Evolutionary conservation across 1,140 invertebrate genomes (phyloP).

Genomic region (Drosophila mayri): DNA sequence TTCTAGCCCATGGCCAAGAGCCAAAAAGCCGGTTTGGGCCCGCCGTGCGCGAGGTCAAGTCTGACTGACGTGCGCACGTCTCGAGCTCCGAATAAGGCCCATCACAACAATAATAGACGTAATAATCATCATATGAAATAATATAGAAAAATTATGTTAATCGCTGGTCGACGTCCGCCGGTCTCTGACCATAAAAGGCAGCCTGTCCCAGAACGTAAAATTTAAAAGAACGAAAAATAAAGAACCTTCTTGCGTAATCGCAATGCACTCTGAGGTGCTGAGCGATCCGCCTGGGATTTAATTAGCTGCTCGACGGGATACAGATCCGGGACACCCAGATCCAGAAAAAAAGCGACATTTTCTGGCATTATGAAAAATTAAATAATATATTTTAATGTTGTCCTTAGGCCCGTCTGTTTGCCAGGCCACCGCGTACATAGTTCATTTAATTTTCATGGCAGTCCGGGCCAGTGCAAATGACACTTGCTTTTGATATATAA

Average conservation of each 20-base stretch:
- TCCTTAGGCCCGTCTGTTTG: not conserved
- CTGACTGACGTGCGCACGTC: conserved; percentile 54
- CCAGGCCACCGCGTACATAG: conserved; percentile 25
- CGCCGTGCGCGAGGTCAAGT: conserved; percentile 51
- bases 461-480: conserved; percentile 42
- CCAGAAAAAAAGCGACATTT: conserved; percentile 15
- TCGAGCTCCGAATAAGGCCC: conserved; percentile 54
- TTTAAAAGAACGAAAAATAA: not conserved
- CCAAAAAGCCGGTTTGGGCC: conserved; percentile 54
- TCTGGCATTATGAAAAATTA: conserved; percentile 39
- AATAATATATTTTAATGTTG: conserved; percentile 42
- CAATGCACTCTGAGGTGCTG: conserved; percentile 23
- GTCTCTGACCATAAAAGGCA: conserved; percentile 55
- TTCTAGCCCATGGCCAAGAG: conserved; percentile 69
- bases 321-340: too few relatives aligned
- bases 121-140: conserved; percentile 70
- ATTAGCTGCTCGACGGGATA: conserved; percentile 47
- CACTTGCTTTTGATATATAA: conserved; percentile 70
- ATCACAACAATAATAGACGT: conserved; percentile 55
- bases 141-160: conserved; percentile 78
- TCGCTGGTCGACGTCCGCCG: conserved; percentile 19
- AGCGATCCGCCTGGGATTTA: conserved; percentile 40
- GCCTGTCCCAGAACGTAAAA: conserved; percentile 27
- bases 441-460: conserved; percentile 58
- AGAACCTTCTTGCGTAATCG: conserved; percentile 56